phyloP scores from a whole-genome alignment of 2,888 invertebrate genomes.

The Aradus depressus region DNA sequence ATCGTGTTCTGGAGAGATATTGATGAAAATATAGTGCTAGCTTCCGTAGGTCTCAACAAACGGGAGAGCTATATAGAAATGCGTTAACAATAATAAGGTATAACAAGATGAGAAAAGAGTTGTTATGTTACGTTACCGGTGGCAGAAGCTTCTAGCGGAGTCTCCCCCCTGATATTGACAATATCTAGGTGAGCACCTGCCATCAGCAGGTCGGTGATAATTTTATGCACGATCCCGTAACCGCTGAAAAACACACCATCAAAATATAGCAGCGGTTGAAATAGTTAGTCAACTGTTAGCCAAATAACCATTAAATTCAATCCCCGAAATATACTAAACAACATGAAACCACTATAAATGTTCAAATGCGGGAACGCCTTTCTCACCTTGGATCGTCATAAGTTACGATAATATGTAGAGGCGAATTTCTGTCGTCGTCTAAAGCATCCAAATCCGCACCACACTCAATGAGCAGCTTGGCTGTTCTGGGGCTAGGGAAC shows the following conservation, averaged over 20 bases:
- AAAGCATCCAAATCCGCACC: conserved; percentile 69
- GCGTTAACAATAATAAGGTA: conserved; percentile 4
- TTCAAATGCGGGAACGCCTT: neutral
- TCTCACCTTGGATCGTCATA: conserved; percentile 42
- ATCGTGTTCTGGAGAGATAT: neutral
- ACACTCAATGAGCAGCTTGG: conserved; percentile 61
- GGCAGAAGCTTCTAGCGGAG: conserved; percentile 58
- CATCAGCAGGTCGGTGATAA: conserved; percentile 48
- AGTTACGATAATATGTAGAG: conserved; percentile 55
- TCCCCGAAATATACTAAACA: neutral
- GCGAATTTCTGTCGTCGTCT: conserved; percentile 64
- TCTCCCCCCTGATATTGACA: conserved; percentile 64
- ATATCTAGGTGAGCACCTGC: conserved; percentile 75
- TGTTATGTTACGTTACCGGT: conserved; percentile 45
- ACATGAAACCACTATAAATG: neutral
- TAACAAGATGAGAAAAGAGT: conserved; percentile 6
- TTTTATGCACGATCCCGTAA: conserved; percentile 47
- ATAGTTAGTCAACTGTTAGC: neutral
- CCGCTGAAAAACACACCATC: conserved; percentile 33
- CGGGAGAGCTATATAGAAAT: conserved; percentile 1
- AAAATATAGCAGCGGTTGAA: conserved; percentile 2
- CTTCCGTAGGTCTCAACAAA: neutral
- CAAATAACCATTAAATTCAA: neutral
- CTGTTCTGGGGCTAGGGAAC: conserved; percentile 70
- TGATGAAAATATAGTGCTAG: neutral